A percentile compares a stretch with the other conserved stretches of the same genome.
Evolutionary conservation across 2,797 vertebrate genomes (phyloP).

Genomic region (Acanthornis magna): DNA sequence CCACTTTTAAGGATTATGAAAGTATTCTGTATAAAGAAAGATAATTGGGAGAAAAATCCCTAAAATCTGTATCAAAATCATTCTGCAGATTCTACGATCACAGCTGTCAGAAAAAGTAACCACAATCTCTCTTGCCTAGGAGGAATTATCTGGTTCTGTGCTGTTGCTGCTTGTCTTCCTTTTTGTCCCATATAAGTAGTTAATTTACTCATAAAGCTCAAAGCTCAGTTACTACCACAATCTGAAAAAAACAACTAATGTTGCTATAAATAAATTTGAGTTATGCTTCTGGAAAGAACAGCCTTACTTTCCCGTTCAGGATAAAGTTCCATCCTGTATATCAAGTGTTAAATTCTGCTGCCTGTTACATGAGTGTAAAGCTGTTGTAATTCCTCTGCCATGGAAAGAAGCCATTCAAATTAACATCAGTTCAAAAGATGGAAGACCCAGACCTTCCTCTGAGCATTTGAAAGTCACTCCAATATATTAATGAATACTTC

Average conservation of each 20-base stretch:
- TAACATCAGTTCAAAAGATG: neutral
- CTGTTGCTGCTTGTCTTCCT: slow-evolving; percentile 18
- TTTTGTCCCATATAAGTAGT: neutral
- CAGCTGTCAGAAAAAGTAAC: slow-evolving; percentile 55
- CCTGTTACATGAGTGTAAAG: neutral
- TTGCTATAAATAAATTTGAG: neutral
- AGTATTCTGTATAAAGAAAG: slow-evolving; percentile 48
- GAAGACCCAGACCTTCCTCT: neutral
- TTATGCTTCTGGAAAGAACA: neutral
- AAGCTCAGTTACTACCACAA: neutral
- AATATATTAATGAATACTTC: slow-evolving; percentile 18
- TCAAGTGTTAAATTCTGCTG: neutral
- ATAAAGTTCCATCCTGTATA: neutral
- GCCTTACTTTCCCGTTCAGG: neutral
- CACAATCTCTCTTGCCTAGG: neutral
- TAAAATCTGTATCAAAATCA: slow-evolving; percentile 64
- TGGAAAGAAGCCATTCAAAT: neutral
- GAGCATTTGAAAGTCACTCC: slow-evolving; percentile 11
- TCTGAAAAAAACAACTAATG: neutral
- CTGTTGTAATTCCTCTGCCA: neutral
- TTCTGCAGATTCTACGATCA: slow-evolving; percentile 41
- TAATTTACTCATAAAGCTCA: slow-evolving; percentile 49
- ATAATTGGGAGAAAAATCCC: slow-evolving; percentile 53
- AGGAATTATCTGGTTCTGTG: neutral
- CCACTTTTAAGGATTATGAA: slow-evolving; percentile 55